Base-by-base conservation (phyloP, 2,113 vertebrate species). In the Campylomormyrus tamandua region DNA sequence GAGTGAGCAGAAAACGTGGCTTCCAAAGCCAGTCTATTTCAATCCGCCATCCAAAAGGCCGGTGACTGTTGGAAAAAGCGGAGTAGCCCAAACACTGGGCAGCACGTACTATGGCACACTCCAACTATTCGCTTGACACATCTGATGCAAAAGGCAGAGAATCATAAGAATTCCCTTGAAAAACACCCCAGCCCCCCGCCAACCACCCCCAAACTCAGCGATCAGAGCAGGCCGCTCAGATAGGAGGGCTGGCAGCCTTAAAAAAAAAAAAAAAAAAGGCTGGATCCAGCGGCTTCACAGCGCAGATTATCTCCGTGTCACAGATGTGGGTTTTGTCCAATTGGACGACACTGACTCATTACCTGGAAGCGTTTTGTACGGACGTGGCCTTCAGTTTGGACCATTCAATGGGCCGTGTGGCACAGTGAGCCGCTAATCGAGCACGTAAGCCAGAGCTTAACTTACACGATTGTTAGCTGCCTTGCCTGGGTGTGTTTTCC, bases 291-390 rank as follows among this genome's bases (percentile, higher is more conserved):
- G n/a, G 87, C 53, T 11, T 17, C 52, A 45, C 0, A 13, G 39
- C 4, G 1, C 87, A 27, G 31, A 87, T 90, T 87, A 87, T 90
- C 85, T 87, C 49, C 58, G 56, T 80, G 89, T 87, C 66, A 90
- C 85, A 87, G 89, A 74, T 87, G 84, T 56, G 83, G 17, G 84
- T 42, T 35, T 87, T 74, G 83, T 42, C 58, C 89, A 74, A 52
- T 90, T 87, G n/a, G 13, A 66, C 35, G 11, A n/a, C 83, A 50
- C 24, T 66, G 77, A 90, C 77, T 56, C 49, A 89, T 62, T 53
- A 83, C 89, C 85, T 56, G 77, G 74, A 27, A 84, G 39, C 35
- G 13, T 85, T 80, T 84, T 10, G 52, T n/a, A 35, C 21, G 49
- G 49, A 89, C 31, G 13, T 10, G 31, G 74, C 24, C 19, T 13